phyloP scores from a whole-genome alignment of 2,113 vertebrate species.

The Puma concolor region DNA sequence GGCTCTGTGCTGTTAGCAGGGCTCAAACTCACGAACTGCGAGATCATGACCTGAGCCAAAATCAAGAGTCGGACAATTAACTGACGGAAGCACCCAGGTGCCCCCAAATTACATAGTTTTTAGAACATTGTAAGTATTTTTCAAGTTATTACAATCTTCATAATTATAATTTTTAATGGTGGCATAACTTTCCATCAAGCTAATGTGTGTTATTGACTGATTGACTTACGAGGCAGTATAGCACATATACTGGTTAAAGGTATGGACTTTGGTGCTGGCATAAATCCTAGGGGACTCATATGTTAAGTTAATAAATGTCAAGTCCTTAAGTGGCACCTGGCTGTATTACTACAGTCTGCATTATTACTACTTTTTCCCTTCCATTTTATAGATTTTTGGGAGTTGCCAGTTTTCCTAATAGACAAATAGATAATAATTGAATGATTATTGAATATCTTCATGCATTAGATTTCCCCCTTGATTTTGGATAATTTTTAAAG shows the following conservation, averaged over 20 bases:
- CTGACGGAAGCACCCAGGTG: no score
- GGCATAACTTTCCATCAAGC: neutral
- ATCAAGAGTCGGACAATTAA: no score
- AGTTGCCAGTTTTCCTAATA: neutral
- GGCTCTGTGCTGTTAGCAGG: no score
- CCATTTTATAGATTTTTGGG: constrained; percentile 17
- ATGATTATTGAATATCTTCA: neutral
- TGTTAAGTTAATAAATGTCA: neutral
- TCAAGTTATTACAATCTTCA: neutral
- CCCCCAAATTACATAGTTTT: neutral
- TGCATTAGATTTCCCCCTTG: neutral
- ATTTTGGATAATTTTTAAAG: constrained; percentile 41
- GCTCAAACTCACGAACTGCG: no score
- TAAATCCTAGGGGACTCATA: neutral
- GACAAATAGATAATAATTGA: neutral
- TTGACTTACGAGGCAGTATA: neutral
- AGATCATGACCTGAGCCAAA: no score
- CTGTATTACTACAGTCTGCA: neutral
- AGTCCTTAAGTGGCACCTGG: neutral
- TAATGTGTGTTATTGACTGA: neutral
- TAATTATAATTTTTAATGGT: constrained; percentile 33
- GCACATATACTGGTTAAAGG: neutral
- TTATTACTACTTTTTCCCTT: neutral
- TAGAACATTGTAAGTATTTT: neutral
- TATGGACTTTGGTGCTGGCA: neutral